These are phyloP conservation scores for Nemurella pictetii DNA, from an alignment of 2,888 invertebrate genomes.

Conservation along the genomic window DNA sequence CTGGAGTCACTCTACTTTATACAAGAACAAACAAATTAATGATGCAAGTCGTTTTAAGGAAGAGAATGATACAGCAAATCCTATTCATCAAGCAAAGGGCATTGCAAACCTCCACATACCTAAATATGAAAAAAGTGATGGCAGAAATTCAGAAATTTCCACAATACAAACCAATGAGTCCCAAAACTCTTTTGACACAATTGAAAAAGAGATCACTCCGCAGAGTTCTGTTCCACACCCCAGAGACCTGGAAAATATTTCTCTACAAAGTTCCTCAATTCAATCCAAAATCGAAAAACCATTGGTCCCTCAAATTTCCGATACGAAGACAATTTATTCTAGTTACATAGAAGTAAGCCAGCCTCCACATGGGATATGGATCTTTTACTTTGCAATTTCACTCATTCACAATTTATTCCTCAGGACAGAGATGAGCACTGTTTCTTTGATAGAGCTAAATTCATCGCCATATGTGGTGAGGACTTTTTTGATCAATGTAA, in stretches of 20 bases:
- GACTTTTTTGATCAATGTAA: constrained; percentile 42
- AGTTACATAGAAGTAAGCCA: background rate
- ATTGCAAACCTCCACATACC: background rate
- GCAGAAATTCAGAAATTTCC: too few species aligned
- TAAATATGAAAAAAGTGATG: background rate
- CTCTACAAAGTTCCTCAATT: background rate
- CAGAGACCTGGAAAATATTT: too few species aligned
- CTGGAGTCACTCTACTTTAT: too few species aligned
- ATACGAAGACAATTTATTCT: background rate
- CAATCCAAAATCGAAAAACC: background rate
- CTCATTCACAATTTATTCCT: background rate
- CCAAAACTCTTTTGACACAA: background rate
- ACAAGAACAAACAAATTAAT: too few species aligned
- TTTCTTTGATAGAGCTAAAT: constrained; percentile 17
- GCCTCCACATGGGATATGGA: too few species aligned
- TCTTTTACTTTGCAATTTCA: background rate
- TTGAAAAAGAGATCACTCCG: background rate
- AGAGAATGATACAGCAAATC: background rate
- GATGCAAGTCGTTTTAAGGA: too few species aligned
- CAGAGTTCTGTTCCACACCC: background rate
- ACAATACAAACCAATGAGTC: background rate
- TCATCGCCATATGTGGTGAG: constrained; percentile 44
- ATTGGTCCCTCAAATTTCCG: background rate
- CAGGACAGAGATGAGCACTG: background rate
- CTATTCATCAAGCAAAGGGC: background rate